Percentiles rank a stretch among this genome's conserved stretches.
Evolutionary conservation across 2,797 vertebrate species (phyloP).

Genomic region (Artibeus lituratus): DNA sequence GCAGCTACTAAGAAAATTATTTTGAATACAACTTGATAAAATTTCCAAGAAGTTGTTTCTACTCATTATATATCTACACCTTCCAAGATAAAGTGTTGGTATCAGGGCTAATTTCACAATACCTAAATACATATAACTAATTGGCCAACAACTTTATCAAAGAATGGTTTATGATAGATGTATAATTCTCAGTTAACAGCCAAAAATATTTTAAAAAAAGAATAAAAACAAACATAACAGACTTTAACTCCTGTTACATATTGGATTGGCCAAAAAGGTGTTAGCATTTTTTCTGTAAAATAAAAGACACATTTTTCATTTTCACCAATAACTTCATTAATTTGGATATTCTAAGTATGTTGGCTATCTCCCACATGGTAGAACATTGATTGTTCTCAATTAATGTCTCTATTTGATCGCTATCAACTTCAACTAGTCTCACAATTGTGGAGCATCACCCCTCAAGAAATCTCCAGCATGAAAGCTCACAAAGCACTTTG

Average conservation of each 20-base stretch:
- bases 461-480: neutral
- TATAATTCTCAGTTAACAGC: neutral
- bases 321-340: neutral
- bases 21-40: neutral
- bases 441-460: neutral
- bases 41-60: neutral
- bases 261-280: neutral
- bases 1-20: neutral
- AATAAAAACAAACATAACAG: neutral
- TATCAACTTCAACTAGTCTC: neutral
- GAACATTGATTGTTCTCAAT: neutral
- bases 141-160: neutral
- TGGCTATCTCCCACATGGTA: neutral
- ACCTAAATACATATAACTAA: neutral
- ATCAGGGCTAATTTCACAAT: neutral
- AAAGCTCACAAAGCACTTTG: neutral
- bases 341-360: neutral
- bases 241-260: neutral
- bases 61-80: neutral
- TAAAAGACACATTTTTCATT: neutral
- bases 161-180: neutral
- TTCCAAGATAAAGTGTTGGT: slow-evolving; percentile 1
- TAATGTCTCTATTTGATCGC: neutral
- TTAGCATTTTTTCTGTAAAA: neutral
- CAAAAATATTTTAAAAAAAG: neutral